A percentile compares a stretch with the other conserved stretches of the same genome.
These are phyloP conservation scores for Heterohyrax brucei DNA, from an alignment of 2,797 vertebrate genomes.

Conservation along the genomic window DNA sequence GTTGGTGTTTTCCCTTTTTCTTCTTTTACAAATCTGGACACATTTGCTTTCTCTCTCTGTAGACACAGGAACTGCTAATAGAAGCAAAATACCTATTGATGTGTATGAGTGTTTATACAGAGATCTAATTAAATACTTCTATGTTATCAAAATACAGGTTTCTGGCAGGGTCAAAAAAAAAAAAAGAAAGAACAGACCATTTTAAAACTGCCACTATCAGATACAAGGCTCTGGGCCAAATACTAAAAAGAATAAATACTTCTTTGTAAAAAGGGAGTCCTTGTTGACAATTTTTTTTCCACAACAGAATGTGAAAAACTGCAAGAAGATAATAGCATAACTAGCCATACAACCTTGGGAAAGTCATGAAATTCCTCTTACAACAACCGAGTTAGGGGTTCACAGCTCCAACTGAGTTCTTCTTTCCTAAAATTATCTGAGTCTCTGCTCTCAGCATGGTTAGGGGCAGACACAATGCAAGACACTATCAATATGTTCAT, in stretches of 20 bases:
- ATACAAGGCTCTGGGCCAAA: slow-evolving; percentile 31
- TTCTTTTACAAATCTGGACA: slow-evolving; percentile 43
- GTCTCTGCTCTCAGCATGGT: not conserved
- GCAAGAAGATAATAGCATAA: not conserved
- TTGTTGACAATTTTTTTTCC: slow-evolving; percentile 20
- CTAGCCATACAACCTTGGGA: not conserved
- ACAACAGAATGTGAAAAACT: slow-evolving; percentile 28
- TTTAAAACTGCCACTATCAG: slow-evolving; percentile 38
- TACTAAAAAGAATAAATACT: slow-evolving; percentile 21
- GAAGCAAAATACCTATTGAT: slow-evolving; percentile 15
- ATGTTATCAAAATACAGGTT: slow-evolving; percentile 60
- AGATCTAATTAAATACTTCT: slow-evolving; percentile 10
- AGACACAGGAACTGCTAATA: slow-evolving; percentile 64
- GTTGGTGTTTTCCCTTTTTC: slow-evolving; percentile 1
- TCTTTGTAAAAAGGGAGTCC: slow-evolving; percentile 25
- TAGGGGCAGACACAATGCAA: not conserved
- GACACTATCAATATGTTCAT: not conserved
- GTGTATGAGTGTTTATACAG: not conserved
- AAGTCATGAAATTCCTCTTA: slow-evolving; percentile 59
- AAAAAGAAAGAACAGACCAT: slow-evolving; percentile 38
- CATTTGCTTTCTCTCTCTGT: slow-evolving; percentile 7
- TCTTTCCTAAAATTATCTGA: not conserved
- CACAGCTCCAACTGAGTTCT: slow-evolving; percentile 9
- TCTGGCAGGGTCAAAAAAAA: slow-evolving; percentile 68
- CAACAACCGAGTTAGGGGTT: not conserved